Evolutionary conservation across 2,888 invertebrate species (phyloP).

Genomic region (Xanthia togata): DNA sequence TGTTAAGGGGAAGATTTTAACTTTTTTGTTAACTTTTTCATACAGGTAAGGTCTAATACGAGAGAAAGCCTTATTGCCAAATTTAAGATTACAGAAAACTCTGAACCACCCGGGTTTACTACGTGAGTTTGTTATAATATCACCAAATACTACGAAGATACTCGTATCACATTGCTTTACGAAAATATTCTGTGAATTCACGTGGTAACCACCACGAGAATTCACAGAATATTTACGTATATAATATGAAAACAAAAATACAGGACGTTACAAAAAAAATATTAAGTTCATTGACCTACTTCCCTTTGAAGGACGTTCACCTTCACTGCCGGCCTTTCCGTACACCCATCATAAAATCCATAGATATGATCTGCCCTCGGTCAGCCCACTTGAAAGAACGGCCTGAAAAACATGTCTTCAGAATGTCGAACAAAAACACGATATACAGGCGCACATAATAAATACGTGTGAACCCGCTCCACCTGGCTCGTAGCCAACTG

Average conservation of each 20-base stretch:
- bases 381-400: constrained; percentile 30
- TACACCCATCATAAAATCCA: constrained; percentile 5
- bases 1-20: too few species aligned
- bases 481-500: constrained; percentile 74
- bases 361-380: constrained; percentile 46
- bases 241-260: neutral
- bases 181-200: too few species aligned
- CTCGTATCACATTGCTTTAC: too few species aligned
- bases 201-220: neutral
- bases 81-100: too few species aligned
- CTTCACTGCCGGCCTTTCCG: constrained; percentile 4
- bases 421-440: constrained; percentile 51
- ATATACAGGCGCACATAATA: constrained; percentile 60
- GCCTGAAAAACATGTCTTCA: constrained; percentile 55
- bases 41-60: too few species aligned
- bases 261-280: neutral
- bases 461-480: constrained; percentile 53
- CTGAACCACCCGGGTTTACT: too few species aligned
- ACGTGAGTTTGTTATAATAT: neutral
- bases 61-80: too few species aligned
- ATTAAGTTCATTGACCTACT: constrained; percentile 20
- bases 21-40: too few species aligned
- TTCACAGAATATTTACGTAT: neutral
- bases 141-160: neutral
- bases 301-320: neutral